Percentiles rank a stretch among this genome's conserved stretches.
phyloP scores from a whole-genome alignment of 2,888 invertebrate species.

The Mycalesis mineus region DNA sequence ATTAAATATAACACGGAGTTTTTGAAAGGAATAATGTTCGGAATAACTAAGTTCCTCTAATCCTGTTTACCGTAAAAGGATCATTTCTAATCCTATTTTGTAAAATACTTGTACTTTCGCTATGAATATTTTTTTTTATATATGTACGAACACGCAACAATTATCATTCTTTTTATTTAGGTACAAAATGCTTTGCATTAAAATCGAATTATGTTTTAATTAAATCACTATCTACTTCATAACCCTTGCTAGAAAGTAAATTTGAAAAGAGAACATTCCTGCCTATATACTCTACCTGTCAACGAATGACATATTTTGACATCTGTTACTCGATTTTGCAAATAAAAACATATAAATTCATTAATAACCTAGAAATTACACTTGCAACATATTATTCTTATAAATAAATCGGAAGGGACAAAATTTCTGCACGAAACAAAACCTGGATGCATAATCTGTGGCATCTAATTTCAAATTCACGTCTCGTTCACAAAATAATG shows the following conservation, averaged over 20 bases:
- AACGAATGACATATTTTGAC: not conserved
- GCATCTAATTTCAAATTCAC: slow-evolving; percentile 21
- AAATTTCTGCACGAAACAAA: not conserved
- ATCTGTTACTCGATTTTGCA: not conserved
- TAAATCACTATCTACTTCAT: too few species aligned
- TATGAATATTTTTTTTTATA: not conserved
- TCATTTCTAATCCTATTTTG: not conserved
- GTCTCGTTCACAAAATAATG: slow-evolving; percentile 29
- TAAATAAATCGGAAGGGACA: not conserved
- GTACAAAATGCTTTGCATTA: not conserved
- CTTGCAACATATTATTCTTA: too few species aligned
- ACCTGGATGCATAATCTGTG: slow-evolving; percentile 22
- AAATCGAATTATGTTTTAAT: too few species aligned
- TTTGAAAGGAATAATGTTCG: slow-evolving; percentile 10
- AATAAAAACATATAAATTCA: not conserved
- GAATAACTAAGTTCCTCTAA: slow-evolving; percentile 3
- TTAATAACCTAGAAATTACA: not conserved
- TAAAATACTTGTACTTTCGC: not conserved
- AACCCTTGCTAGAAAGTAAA: not conserved
- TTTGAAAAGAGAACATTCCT: not conserved
- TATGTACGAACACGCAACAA: too few species aligned
- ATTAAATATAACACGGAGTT: slow-evolving; percentile 36
- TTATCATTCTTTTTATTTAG: not conserved
- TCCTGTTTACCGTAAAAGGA: not conserved
- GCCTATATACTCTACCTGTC: too few species aligned